Conservation (phyloP, 2,888 invertebrate species). For the Torymus aiolomorphi region DNA sequence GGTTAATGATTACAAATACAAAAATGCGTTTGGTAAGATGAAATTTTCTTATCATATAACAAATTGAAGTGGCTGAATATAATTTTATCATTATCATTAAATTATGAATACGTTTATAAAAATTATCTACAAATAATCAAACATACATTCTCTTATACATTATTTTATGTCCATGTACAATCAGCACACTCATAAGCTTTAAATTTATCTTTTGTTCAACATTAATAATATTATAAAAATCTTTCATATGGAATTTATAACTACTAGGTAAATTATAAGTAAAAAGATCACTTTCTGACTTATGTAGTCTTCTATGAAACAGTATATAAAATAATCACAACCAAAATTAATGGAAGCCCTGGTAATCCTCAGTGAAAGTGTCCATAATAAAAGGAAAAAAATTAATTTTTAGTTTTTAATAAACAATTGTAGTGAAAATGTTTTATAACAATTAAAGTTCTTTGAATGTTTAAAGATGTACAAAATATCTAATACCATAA, state of each 20-base stretch:
- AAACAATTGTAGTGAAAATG: no score
- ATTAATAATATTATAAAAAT: slow-evolving; percentile 31
- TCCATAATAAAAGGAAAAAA: neutral
- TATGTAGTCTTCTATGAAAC: slow-evolving; percentile 24
- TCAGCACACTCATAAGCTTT: no score
- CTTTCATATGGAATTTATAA: slow-evolving; percentile 12
- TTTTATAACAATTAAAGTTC: no score
- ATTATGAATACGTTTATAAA: neutral
- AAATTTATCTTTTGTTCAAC: slow-evolving; percentile 12
- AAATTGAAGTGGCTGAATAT: neutral
- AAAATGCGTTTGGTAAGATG: slow-evolving; percentile 29
- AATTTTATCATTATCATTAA: slow-evolving; percentile 1
- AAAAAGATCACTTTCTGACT: slow-evolving; percentile 16
- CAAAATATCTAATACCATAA: no score
- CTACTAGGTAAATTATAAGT: neutral
- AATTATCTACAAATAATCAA: slow-evolving; percentile 15
- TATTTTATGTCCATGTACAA: no score
- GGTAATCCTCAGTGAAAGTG: slow-evolving; percentile 21
- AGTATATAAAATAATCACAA: slow-evolving; percentile 41
- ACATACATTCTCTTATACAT: slow-evolving; percentile 1
- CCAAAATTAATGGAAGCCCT: slow-evolving; percentile 49
- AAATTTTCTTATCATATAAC: neutral
- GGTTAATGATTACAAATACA: slow-evolving; percentile 13
- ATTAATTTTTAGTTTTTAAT: neutral
- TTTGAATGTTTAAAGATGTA: no score